These are phyloP conservation scores for Illadopsis cleaveri DNA, from an alignment of 2,113 vertebrate species.

Conservation along the genomic window DNA sequence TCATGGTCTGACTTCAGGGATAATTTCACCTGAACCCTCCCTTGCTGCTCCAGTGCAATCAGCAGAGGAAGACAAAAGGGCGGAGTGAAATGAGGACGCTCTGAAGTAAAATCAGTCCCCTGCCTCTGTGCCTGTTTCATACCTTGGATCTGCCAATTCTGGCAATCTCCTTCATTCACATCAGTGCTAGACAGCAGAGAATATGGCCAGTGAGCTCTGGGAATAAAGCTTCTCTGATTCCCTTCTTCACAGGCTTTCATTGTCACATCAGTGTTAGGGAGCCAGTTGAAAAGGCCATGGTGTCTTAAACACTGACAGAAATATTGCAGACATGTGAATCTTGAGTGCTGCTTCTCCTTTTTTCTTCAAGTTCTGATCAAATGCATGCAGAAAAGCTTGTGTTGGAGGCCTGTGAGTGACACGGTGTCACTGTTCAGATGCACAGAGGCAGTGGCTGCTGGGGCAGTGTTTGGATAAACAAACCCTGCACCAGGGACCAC, in stretches of 20 bases:
- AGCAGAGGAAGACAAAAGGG: not conserved
- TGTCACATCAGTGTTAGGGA: not conserved
- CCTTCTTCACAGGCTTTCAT: not conserved
- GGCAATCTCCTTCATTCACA: not conserved
- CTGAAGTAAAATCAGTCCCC: not conserved
- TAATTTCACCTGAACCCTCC: not conserved
- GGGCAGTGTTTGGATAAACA: not conserved
- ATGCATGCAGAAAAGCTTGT: not conserved
- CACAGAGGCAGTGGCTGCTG: not conserved
- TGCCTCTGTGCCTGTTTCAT: not conserved
- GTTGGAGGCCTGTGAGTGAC: not conserved
- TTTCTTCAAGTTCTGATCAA: not conserved
- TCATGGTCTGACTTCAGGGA: not conserved
- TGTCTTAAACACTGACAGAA: not conserved
- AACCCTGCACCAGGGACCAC: not conserved
- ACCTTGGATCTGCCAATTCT: not conserved
- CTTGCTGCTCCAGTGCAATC: not conserved
- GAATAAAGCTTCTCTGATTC: not conserved
- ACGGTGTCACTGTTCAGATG: rapidly evolving
- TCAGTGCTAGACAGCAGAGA: not conserved
- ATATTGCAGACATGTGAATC: not conserved
- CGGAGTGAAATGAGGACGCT: not conserved
- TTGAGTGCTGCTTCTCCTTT: not conserved
- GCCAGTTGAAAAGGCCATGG: not conserved
- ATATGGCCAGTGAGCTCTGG: not conserved